These are phyloP conservation scores for Drosophila bipectinata DNA, from an alignment of 1,140 invertebrate genomes.

Conservation along the genomic window DNA sequence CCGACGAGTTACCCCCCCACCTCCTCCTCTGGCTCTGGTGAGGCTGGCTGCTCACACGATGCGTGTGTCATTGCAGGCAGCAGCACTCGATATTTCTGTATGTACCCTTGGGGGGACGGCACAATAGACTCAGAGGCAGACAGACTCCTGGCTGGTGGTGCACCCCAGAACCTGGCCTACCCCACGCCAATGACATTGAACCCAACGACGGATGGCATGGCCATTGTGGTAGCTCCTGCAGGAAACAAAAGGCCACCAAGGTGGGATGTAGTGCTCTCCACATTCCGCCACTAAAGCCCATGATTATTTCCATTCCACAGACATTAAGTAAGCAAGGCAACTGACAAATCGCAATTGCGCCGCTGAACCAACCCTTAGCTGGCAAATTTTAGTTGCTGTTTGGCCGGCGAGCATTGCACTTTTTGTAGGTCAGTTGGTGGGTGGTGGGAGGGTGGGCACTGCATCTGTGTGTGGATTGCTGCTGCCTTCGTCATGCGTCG, in stretches of 20 bases:
- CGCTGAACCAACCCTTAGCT: slow-evolving; percentile 51
- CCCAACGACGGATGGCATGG: slow-evolving; percentile 16
- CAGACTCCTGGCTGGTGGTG: slow-evolving; percentile 22
- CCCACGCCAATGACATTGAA: slow-evolving; percentile 51
- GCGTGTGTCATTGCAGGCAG: slow-evolving; percentile 45
- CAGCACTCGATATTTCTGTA: slow-evolving; percentile 41
- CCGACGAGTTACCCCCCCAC: slow-evolving; percentile 33
- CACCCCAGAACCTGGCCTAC: slow-evolving; percentile 29
- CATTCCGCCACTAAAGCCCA: not conserved
- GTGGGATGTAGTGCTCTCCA: no score
- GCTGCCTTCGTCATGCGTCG: slow-evolving; percentile 58
- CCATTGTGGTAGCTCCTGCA: slow-evolving; percentile 21
- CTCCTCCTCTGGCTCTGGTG: not conserved
- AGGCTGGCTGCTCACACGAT: slow-evolving; percentile 7
- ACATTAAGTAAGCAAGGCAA: not conserved
- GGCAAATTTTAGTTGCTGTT: slow-evolving; percentile 38
- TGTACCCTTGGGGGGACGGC: slow-evolving; percentile 17
- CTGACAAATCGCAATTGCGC: slow-evolving; percentile 15
- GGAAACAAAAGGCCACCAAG: slow-evolving; percentile 4
- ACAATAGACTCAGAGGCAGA: slow-evolving; percentile 23
- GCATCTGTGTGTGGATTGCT: slow-evolving; percentile 21
- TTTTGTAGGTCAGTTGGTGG: slow-evolving; percentile 72
- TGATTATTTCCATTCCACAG: slow-evolving; percentile 10
- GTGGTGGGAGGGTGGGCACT: slow-evolving; percentile 12
- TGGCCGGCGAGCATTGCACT: slow-evolving; percentile 66